A percentile compares a stretch with the other conserved stretches of the same genome.
phyloP scores from a whole-genome alignment of 1,140 invertebrate genomes.

The Mactra quadrangularis region DNA sequence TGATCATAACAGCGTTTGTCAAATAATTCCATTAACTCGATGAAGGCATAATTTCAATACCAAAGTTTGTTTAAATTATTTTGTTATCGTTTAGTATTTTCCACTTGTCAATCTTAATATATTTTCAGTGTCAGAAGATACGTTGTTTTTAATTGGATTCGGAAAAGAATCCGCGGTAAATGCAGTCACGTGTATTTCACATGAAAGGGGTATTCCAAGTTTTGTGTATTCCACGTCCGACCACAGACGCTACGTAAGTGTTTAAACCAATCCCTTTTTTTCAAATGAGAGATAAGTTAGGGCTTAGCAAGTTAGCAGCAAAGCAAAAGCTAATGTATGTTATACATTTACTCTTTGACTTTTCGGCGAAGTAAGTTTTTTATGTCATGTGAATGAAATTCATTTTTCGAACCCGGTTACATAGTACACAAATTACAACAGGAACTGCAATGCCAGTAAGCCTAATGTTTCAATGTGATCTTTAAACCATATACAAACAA shows the following conservation, averaged over 20 bases:
- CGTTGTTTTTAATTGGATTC: constrained; percentile 33
- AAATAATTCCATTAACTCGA: background rate
- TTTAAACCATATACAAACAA: too few relatives aligned
- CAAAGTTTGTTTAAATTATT: too few relatives aligned
- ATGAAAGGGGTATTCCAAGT: background rate
- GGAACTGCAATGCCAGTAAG: too few relatives aligned
- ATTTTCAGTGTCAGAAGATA: background rate
- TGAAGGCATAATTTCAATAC: too few relatives aligned
- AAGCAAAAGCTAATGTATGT: background rate
- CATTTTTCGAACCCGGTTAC: background rate
- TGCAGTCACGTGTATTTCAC: constrained; percentile 35
- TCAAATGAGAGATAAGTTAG: background rate
- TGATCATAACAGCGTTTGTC: background rate
- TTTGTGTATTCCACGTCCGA: constrained; percentile 26
- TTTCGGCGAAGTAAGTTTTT: background rate
- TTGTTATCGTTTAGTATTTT: background rate
- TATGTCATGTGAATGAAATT: background rate
- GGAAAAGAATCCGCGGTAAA: constrained; percentile 40
- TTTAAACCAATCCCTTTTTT: background rate
- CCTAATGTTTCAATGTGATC: too few relatives aligned
- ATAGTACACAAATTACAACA: background rate
- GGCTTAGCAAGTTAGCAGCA: background rate
- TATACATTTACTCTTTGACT: background rate
- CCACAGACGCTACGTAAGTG: constrained; percentile 16
- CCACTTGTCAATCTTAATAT: background rate